Evolutionary conservation across 2,797 vertebrate species (phyloP), one percentile per base, ranked within the genome.

Genomic region (Channa striata): DNA sequence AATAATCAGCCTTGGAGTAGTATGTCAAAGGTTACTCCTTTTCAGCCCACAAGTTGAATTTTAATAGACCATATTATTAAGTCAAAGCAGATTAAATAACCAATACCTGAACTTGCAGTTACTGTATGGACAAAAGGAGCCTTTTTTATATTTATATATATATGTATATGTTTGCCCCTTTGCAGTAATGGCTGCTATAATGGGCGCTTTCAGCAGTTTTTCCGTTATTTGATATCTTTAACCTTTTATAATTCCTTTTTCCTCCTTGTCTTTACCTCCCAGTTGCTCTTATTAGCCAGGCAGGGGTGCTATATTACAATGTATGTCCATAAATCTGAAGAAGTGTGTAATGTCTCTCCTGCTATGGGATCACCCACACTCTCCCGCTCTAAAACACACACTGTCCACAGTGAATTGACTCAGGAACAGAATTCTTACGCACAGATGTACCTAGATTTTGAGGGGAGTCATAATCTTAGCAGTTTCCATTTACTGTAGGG

Each of bases 381-480:
- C n/a, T n/a, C n/a, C n/a, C n/a, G n/a, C n/a, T n/a, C n/a, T n/a
- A 59, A 14, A 30, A 11, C 62, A 53, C 52, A 62, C 49, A 44
- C n/a, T 49, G 57, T 58, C 64, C 21, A 33, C 46, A 37, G 47
- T 25, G 52, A 17, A 48, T 69, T 23, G 47, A 68, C 73, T 25
- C 42, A 62, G 65, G 78, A 72, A 56, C 43, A 44, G 19, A 33
- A 33, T 63, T 73, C 43, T 58, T 37, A 53, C 49, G 44, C 30
- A 44, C 17, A 53, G 11, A 65, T 40, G 19, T 59, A 37, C 67
- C 51, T 40, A 81, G 62, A 82, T 78, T 86, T 83, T 74, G 66
- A 76, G 77, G 36, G 74, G 83, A 86, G 72, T 81, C 82, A 75
- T 83, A 84, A 74, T 80, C 72, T 72, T 52, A 50, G 68, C 77